These are phyloP conservation scores for Meloidogyne chitwoodi DNA, from an alignment of 1,140 invertebrate species.

Conservation along the genomic window DNA sequence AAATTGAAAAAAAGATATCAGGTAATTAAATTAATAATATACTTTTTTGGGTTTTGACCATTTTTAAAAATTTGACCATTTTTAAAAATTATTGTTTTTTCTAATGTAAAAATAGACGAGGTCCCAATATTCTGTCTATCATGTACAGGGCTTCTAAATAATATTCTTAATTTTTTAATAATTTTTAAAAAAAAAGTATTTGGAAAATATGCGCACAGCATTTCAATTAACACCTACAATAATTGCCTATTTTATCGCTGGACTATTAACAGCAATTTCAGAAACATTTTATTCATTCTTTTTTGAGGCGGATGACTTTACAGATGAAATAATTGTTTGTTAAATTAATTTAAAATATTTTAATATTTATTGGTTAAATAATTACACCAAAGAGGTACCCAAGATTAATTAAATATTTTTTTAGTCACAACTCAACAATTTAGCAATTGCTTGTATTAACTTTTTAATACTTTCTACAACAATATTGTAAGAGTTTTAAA, in stretches of 20 bases:
- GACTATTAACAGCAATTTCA: background rate
- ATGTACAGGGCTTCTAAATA: too few relatives aligned
- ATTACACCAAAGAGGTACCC: too few relatives aligned
- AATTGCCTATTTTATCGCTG: background rate
- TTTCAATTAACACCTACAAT: background rate
- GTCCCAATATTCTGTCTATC: too few relatives aligned
- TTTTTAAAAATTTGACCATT: too few relatives aligned
- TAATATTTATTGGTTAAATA: too few relatives aligned
- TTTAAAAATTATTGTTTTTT: too few relatives aligned
- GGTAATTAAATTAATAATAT: background rate
- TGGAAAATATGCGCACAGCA: background rate
- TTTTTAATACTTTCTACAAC: background rate
- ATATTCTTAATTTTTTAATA: background rate
- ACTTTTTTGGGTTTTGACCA: background rate
- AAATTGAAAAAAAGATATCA: background rate
- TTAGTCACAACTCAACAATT: background rate
- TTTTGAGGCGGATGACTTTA: background rate
- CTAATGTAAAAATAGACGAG: too few relatives aligned
- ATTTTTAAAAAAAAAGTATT: background rate
- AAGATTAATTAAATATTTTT: too few relatives aligned
- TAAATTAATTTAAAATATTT: too few relatives aligned
- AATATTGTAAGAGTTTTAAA: background rate
- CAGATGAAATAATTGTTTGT: background rate
- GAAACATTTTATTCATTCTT: background rate
- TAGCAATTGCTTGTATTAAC: background rate